Evolutionary conservation across 2,797 vertebrate genomes (phyloP), one percentile per base, ranked within the genome.

Genomic region (Crax fasciolata): DNA sequence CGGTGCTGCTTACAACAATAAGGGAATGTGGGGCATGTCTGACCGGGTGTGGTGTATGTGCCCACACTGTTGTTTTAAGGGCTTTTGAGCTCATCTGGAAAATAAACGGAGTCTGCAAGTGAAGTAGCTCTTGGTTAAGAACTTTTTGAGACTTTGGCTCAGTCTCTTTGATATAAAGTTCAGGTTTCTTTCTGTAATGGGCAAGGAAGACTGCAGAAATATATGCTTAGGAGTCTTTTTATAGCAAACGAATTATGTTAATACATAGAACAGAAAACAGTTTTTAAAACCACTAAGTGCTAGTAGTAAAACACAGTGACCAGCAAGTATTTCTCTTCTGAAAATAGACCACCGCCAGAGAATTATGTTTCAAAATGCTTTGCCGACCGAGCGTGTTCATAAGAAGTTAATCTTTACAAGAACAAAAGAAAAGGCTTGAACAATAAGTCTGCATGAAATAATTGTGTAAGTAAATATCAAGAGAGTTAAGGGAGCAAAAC

Each of bases 241-340:
- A 95, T 88, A 93, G 90, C 66, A 86, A 93, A 90, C 78, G 68
- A 48, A 85, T 92, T 85, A 88, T 89, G 67, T 84, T 92, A 93
- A 90, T 93, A 54, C 10, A 58, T 27, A 92, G 95, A 94, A 76
- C 54, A 94, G 92, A 94, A 87, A 75, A 57, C 78, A 96, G 74
- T 84, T 96, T 94, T 91, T 90, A 43, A 96, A 97, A 83, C 96
- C 93, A 92, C 86, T 95, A 95, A 96, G 32, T 94, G 63, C 71
- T 92, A 44, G 67, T 39, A 95, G 89, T 68, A 70, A 93, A 94
- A 88, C 38, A 18, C 6, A 77, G 85, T 93, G 87, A 89, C 87
- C 86, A 95, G 68, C 61, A 76, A 90, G 15, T 43, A 66, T 84
- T 93, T 90, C 18, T 58, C 41, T 78, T 74, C 96, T 96, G 95